Conservation (phyloP, 2,113 vertebrate genomes). For the Eupsittula cactorum region DNA sequence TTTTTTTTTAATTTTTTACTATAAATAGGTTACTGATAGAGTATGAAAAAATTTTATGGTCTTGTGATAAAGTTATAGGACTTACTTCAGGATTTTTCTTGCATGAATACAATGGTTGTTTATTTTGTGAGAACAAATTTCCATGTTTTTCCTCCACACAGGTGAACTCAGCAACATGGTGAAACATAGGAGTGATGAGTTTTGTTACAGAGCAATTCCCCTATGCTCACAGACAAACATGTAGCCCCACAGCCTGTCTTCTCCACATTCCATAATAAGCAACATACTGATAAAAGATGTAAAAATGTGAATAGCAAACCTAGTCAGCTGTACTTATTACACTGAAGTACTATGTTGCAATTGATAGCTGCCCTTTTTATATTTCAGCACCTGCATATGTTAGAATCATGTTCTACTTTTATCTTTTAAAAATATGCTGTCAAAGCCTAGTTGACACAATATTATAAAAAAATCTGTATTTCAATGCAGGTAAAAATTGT, state of each 20-base stretch:
- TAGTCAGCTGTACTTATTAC: not conserved
- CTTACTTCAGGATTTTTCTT: not conserved
- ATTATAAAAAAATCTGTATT: not conserved
- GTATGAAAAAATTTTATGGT: not conserved
- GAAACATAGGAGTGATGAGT: not conserved
- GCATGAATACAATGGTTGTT: not conserved
- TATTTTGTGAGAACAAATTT: not conserved
- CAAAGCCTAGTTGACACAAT: not conserved
- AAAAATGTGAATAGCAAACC: not conserved
- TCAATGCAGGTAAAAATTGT: conserved; percentile 80
- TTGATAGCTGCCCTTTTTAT: not conserved
- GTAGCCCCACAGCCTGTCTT: not conserved
- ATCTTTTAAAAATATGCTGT: not conserved
- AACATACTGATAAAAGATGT: not conserved
- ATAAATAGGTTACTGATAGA: not conserved
- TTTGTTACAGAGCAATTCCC: not conserved
- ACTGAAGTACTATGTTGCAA: not conserved
- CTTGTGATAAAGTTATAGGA: not conserved
- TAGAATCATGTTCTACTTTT: not conserved
- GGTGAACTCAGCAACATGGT: not conserved
- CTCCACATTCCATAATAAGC: not conserved
- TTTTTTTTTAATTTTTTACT: not conserved
- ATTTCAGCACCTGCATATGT: not conserved
- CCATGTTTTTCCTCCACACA: not conserved
- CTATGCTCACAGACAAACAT: not conserved